A percentile compares a stretch with the other conserved stretches of the same genome.
Evolutionary conservation across 2,888 invertebrate genomes (phyloP).

Genomic region (Lasiommata megera): DNA sequence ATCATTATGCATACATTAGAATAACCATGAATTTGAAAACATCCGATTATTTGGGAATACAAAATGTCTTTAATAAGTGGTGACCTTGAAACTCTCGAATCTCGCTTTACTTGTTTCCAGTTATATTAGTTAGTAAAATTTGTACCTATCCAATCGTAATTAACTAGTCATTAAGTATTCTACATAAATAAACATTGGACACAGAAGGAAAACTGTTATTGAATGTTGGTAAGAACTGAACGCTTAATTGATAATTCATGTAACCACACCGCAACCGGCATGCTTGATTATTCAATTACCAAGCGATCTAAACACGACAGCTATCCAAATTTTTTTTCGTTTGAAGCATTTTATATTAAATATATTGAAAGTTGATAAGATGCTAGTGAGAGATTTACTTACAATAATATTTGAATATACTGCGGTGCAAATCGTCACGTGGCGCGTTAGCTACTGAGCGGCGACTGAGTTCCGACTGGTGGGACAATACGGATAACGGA

Average conservation of each 20-base stretch:
- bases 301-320: neutral
- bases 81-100: too few species aligned
- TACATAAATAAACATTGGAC: neutral
- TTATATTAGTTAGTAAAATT: too few species aligned
- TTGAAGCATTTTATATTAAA: too few species aligned
- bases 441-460: conserved; percentile 20
- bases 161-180: too few species aligned
- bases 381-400: conserved; percentile 17
- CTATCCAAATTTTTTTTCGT: too few species aligned
- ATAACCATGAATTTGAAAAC: too few species aligned
- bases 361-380: too few species aligned
- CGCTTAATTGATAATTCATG: neutral
- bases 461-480: conserved; percentile 20
- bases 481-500: conserved; percentile 20
- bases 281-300: neutral
- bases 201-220: conserved; percentile 3
- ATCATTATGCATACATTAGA: too few species aligned
- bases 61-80: too few species aligned
- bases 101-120: too few species aligned
- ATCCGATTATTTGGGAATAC: too few species aligned
- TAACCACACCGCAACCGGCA: neutral
- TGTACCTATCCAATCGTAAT: too few species aligned
- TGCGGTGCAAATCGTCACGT: conserved; percentile 13
- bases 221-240: neutral
- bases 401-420: conserved; percentile 8